Conservation (phyloP, 2,113 vertebrate species). For the Octodon degus region DNA sequence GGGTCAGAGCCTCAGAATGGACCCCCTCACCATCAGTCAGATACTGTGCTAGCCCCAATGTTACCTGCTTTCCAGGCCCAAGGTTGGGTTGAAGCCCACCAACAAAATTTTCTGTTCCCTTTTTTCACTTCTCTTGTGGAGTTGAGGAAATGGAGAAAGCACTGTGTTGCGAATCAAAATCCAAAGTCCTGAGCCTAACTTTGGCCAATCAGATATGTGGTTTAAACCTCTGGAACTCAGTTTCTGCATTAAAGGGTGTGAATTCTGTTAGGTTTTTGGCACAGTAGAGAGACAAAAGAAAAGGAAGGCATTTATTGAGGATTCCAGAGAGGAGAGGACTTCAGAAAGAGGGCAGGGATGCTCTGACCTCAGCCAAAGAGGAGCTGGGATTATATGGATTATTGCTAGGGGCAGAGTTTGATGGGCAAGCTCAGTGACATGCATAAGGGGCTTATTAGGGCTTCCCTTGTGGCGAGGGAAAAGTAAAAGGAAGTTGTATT, state of each 20-base stretch:
- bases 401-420: no score
- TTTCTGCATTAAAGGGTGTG: constrained; percentile 11
- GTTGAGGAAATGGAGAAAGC: background rate
- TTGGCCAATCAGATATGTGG: background rate
- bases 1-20: background rate
- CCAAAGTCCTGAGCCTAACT: background rate
- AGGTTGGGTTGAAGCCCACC: background rate
- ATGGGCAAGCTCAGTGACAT: no score
- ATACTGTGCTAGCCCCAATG: background rate
- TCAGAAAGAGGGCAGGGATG: no score
- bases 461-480: no score
- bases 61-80: background rate
- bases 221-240: background rate
- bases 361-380: no score
- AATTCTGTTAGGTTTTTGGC: background rate
- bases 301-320: no score
- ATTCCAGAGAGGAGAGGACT: no score
- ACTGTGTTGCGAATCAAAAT: background rate
- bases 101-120: background rate
- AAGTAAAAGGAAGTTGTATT: no score
- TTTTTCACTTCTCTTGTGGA: constrained; percentile 37
- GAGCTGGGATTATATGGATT: no score
- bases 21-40: background rate
- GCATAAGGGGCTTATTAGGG: no score
- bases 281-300: no score